phyloP scores from a whole-genome alignment of 2,113 vertebrate species.

The Callithrix jacchus region DNA sequence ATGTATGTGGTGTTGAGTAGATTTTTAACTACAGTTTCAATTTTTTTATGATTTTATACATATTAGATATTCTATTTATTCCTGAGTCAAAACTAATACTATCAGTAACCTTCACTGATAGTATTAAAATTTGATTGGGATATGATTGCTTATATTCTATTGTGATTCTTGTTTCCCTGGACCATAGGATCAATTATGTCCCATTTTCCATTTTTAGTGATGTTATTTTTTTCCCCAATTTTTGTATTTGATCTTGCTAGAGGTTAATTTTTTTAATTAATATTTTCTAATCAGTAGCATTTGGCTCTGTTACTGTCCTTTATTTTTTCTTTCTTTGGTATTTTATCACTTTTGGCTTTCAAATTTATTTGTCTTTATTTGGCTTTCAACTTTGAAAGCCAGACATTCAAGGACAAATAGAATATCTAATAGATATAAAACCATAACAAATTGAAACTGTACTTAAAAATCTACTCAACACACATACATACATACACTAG shows the following conservation, averaged over 20 bases:
- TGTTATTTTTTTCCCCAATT: neutral
- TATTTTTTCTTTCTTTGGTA: neutral
- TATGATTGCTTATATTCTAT: neutral
- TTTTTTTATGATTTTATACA: neutral
- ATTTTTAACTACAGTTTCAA: neutral
- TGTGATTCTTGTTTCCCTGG: neutral
- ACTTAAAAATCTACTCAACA: neutral
- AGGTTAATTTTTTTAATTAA: neutral
- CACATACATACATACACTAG: accelerated
- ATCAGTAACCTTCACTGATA: neutral
- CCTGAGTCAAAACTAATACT: neutral
- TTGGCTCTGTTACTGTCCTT: neutral
- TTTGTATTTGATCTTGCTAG: neutral
- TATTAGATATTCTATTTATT: neutral
- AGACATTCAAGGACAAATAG: neutral
- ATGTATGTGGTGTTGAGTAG: neutral
- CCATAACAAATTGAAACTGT: neutral
- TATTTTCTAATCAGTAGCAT: neutral
- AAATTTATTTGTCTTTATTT: neutral
- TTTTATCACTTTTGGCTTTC: neutral
- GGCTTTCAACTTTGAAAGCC: too few species aligned
- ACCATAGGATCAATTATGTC: neutral
- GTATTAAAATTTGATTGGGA: neutral
- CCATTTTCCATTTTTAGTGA: neutral
- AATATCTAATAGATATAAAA: neutral